phyloP scores from a whole-genome alignment of 2,888 invertebrate species.

The Pyrrhia umbra region DNA sequence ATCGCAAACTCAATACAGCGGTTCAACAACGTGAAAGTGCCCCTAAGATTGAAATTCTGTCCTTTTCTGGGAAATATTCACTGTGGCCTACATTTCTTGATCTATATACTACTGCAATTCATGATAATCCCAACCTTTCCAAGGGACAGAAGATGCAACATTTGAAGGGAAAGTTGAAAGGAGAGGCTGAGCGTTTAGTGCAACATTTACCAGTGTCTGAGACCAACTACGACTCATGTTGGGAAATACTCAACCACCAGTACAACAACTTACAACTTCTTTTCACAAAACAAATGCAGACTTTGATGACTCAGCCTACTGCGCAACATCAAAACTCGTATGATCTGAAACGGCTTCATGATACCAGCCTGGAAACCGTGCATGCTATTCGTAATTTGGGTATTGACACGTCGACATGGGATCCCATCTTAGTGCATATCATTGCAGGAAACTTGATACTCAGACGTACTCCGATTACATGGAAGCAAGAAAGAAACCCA shows the following conservation, averaged over 20 bases:
- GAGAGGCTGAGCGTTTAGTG: slow-evolving; percentile 4
- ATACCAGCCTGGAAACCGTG: not conserved
- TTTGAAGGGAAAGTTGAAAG: not conserved
- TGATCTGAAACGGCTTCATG: not conserved
- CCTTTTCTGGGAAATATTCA: not conserved
- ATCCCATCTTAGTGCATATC: not conserved
- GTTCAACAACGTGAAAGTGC: slow-evolving; percentile 1
- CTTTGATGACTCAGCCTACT: not conserved
- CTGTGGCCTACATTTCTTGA: not conserved
- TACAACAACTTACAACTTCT: slow-evolving; percentile 2
- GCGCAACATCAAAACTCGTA: not conserved
- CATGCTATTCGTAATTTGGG: not conserved
- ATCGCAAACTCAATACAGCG: not conserved
- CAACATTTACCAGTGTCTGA: slow-evolving; percentile 1
- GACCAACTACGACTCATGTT: slow-evolving; percentile 2
- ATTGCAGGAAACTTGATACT: not conserved
- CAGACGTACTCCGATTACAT: not conserved
- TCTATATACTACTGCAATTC: not conserved
- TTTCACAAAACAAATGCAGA: not conserved
- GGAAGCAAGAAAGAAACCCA: not conserved
- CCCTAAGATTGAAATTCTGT: not conserved
- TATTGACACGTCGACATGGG: not conserved
- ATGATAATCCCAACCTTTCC: not conserved
- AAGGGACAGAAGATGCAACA: not conserved
- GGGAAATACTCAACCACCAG: slow-evolving; percentile 3